A percentile compares a stretch with the other conserved stretches of the same genome.
These are phyloP conservation scores for Hirudo medicinalis DNA, from an alignment of 1,140 invertebrate species.

Conservation along the genomic window DNA sequence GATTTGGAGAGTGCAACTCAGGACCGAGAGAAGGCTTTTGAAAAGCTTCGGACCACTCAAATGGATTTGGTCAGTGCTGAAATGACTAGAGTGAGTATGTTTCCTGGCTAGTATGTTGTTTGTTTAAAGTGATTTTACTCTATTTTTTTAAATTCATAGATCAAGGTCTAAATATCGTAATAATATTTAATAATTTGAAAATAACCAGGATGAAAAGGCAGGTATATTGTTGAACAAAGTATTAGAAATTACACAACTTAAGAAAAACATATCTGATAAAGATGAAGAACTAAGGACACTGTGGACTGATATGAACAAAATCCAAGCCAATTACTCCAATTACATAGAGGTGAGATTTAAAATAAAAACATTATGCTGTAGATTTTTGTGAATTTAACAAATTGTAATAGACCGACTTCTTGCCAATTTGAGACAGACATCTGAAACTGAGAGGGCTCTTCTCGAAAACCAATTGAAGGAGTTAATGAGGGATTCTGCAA, in stretches of 20 bases:
- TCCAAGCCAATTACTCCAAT: background rate
- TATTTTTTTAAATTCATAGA: too few relatives aligned
- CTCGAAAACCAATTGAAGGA: background rate
- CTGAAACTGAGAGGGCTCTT: background rate
- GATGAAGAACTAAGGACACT: conserved; percentile 1
- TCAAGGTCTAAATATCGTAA: too few relatives aligned
- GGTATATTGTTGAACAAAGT: background rate
- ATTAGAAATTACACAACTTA: background rate
- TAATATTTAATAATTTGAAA: too few relatives aligned
- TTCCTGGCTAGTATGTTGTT: background rate
- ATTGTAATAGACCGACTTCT: background rate
- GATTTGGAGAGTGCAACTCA: conserved; percentile 1
- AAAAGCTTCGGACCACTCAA: background rate
- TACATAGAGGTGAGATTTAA: conserved; percentile 6
- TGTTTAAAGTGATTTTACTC: too few relatives aligned
- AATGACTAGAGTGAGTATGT: background rate
- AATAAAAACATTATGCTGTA: background rate
- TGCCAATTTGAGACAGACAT: background rate
- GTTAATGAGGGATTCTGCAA: background rate
- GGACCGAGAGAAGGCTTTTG: background rate
- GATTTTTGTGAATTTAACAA: background rate
- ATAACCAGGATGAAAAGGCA: conserved; percentile 8
- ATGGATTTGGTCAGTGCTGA: background rate
- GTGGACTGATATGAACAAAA: conserved; percentile 8
- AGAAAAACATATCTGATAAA: conserved; percentile 9